Evolutionary conservation across 2,113 vertebrate species (phyloP), one percentile per base, ranked within the genome.

Genomic region (Pseudorhombus dupliciocellatus): DNA sequence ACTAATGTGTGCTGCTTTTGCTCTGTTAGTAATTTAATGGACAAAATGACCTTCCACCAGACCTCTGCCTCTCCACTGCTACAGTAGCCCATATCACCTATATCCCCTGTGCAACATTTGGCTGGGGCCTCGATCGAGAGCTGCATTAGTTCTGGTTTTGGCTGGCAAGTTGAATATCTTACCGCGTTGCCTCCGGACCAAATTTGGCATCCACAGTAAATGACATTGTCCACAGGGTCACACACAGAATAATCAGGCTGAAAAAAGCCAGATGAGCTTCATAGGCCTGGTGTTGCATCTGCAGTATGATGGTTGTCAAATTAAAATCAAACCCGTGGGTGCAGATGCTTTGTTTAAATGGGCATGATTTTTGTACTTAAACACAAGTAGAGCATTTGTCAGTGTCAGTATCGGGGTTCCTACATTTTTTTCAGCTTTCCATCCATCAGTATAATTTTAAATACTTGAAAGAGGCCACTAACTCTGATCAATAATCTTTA

Each of bases 191-290:
- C 22, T 46, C 4, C 21, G 4, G 50, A 24, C 50, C 50, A 52
- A n/a, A n/a, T 52, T 52, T 52, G 50, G 50, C 50, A 24, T 11
- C n/a, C n/a, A 52, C 50, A 52, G 50, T 52, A 52, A 52, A 24
- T 52, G 11, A 24, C 50, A 52, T 52, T 52, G 50, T 52, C 50
- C 21, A 24, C 50, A 24, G n/a, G 50, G 50, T 22, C 50, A 12
- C 8, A 52, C 12, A 24, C 21, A 24, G 50, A 24, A 52, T 52
- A 24, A 52, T 52, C 21, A 52, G 50, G 50, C 21, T 52, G 50
- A 52, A 52, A 52, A 52, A 24, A 4, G 46, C 46, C 46, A 50
- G 46, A 50, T 21, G 46, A 20, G 46, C 18, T 50, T 50, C 46
- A 21, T 20, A 50, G 18, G 21, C 4, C 20, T 21, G n/a, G 21